These are phyloP conservation scores for Sardinella longiceps DNA, from an alignment of 2,797 vertebrate genomes.

Conservation along the genomic window DNA sequence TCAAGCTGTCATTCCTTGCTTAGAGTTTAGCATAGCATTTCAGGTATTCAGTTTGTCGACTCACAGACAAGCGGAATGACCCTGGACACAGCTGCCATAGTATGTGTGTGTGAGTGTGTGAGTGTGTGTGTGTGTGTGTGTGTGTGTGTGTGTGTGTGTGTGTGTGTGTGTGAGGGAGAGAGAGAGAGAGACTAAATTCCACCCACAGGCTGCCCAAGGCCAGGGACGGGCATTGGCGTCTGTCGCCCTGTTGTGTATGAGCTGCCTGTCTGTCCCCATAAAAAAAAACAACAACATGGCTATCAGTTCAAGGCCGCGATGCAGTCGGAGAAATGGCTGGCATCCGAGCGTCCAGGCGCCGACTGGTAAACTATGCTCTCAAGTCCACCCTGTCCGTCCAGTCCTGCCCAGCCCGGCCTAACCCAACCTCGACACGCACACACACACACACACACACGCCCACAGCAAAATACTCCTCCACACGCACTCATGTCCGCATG, in stretches of 20 bases:
- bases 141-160: background rate
- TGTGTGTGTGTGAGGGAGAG: background rate
- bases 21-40: background rate
- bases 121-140: background rate
- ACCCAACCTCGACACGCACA: background rate
- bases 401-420: background rate
- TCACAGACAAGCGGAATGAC: conserved; percentile 34
- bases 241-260: background rate
- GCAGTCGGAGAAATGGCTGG: background rate
- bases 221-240: background rate
- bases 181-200: background rate
- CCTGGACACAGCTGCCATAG: background rate
- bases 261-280: background rate
- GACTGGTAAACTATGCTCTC: background rate
- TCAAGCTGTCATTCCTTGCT: background rate
- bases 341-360: background rate
- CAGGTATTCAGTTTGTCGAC: background rate
- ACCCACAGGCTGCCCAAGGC: background rate
- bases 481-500: background rate
- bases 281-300: background rate
- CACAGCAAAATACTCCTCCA: background rate
- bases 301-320: conserved; percentile 6
- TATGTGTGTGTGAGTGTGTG: background rate
- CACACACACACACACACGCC: background rate
- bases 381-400: background rate